Base-by-base conservation (phyloP, 2,888 invertebrate species). In the Abscondita cerata region DNA sequence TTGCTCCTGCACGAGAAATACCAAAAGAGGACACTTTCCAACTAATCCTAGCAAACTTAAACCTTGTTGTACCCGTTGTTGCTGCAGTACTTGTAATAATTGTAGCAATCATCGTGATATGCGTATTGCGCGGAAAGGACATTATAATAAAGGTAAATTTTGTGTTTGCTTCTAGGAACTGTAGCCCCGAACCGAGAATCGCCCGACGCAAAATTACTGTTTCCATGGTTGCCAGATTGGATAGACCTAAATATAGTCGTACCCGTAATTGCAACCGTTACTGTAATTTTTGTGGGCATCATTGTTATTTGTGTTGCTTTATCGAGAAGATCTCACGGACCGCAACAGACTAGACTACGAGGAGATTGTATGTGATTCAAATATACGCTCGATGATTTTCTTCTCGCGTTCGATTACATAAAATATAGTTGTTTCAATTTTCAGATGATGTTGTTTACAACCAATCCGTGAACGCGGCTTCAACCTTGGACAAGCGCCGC, bases 51-150 rank as follows among this genome's bases (percentile, higher is more conserved):
- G 89, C 92, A 75, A 93, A 95, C 83, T 87, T 95, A 80, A 94
- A 95, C 86, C 89, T 96, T 79, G 92, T 96, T 83, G 93, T 96
- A 76, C 96, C 96, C 59, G 92, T 96, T 75, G 92, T 93, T 80
- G 94, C 95, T 71, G 94, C 95, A 74, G 86, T 93, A 74, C 87
- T 96, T 77, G 95, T 96, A 83, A 92, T 95, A 82, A 91, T 96
- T 81, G 92, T 95, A 82, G 95, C 95, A 76, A 89, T 95, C 79
- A 89, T 93, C 80, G 94, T 96, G 80, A 93, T 95, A 80, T 95
- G 94, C 88, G 92, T 94, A 76, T 89, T 95, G 74, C 89, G 90
- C 77, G 92, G 94, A 78, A 90, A 92, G 81, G 87, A 92, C 83
- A 87, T 89, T 79, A 89, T 88, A 75, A 89, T 91, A 81, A 93